Evolutionary conservation across 2,113 vertebrate genomes (phyloP).

Genomic region (Tringa solitaria): DNA sequence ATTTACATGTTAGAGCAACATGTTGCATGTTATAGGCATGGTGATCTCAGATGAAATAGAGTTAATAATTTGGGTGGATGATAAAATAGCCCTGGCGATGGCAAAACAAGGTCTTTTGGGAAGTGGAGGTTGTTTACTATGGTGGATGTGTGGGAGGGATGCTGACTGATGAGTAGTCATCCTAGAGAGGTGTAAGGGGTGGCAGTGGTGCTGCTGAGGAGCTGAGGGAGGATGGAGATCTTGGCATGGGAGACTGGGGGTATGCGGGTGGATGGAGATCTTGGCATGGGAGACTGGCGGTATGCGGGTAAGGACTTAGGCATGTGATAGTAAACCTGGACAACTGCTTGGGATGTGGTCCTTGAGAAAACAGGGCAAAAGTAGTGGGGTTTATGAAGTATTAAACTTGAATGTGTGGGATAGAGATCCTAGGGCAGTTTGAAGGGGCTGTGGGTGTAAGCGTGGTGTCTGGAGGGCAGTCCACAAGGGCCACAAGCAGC

Average conservation of each 20-base stretch:
- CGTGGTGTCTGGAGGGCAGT: accelerated
- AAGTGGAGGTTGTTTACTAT: not conserved
- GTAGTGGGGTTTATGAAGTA: not conserved
- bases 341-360: not conserved
- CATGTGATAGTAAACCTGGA: not conserved
- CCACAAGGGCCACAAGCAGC: not conserved
- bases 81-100: not conserved
- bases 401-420: not conserved
- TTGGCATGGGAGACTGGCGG: not conserved
- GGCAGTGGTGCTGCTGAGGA: not conserved
- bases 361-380: not conserved
- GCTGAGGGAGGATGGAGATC: not conserved
- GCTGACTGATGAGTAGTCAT: not conserved
- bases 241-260: not conserved
- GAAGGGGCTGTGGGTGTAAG: accelerated
- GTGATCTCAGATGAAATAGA: not conserved
- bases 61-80: not conserved
- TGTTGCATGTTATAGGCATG: not conserved
- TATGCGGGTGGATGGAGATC: not conserved
- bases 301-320: accelerated
- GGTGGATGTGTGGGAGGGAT: not conserved
- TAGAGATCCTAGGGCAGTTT: not conserved
- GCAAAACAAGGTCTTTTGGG: not conserved
- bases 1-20: not conserved
- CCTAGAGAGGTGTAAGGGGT: not conserved